phyloP scores from a whole-genome alignment of 2,888 invertebrate genomes.

The Metellina segmentata region DNA sequence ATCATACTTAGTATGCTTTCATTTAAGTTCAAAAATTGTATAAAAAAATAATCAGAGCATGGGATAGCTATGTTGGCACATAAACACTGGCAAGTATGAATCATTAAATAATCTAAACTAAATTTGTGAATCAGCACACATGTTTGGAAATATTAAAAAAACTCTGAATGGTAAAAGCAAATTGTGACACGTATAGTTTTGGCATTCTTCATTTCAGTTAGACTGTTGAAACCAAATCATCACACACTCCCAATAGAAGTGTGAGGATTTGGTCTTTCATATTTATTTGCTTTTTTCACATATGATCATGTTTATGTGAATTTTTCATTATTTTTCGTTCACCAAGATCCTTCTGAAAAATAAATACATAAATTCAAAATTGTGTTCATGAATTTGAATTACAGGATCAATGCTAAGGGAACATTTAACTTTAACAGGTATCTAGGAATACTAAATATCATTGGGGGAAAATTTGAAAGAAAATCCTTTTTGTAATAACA shows the following conservation, averaged over 20 bases:
- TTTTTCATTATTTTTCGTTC: slow-evolving; percentile 45
- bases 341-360: slow-evolving; percentile 44
- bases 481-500: not conserved
- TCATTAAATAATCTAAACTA: not conserved
- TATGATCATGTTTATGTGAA: slow-evolving; percentile 60
- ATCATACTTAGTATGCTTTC: not conserved
- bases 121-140: slow-evolving; percentile 5
- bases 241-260: no score
- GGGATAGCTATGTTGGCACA: slow-evolving; percentile 43
- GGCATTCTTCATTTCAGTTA: slow-evolving; percentile 21
- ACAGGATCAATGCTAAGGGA: no score
- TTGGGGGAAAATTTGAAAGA: not conserved
- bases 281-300: slow-evolving; percentile 45
- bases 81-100: slow-evolving; percentile 1
- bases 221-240: slow-evolving; percentile 2
- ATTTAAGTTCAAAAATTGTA: slow-evolving; percentile 3
- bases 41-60: slow-evolving; percentile 10
- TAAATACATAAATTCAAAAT: no score
- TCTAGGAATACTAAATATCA: not conserved
- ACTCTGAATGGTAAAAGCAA: not conserved
- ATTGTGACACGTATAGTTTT: slow-evolving; percentile 4
- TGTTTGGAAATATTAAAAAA: not conserved
- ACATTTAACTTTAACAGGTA: no score
- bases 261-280: no score
- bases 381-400: no score